Base-by-base conservation (phyloP, 2,888 invertebrate genomes). In the Ochlodes sylvanus region DNA sequence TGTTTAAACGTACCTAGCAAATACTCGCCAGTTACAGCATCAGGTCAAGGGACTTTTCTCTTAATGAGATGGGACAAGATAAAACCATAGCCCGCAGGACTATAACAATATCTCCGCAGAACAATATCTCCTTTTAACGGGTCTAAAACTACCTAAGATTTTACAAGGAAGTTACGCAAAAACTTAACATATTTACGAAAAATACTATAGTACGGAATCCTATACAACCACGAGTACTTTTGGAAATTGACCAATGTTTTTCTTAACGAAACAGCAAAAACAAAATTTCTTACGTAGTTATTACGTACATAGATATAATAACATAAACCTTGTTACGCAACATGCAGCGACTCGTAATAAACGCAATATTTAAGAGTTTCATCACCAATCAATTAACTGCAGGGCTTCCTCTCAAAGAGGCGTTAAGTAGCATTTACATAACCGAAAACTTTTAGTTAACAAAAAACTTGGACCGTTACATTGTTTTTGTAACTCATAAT, bases 391-490 rank as follows among this genome's bases (percentile, higher is more conserved):
- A 52, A 52, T 52, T 47, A 52, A 52, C 50, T 12, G 19, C 52
- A 52, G 52, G 52, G 52, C 52, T 52, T 52, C 52, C 52, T 21
- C 52, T 52, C 14, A 52, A 12, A 14, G 6, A 52, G 14, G 27
- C 19, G 52, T 27, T 52, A 52, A 52, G 52, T 50, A 50, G 50
- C 21, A 52, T 52, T 52, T 52, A 52, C 52, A 52, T 52, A 52
- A 52, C 52, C 19, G 27, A 52, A 52, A 52, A 52, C 52, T 9
- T 52, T 52, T 14, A 52, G 21, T 21, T 21, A 52, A 34, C 15
- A 15, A 55, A 9, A 10, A 34, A 3, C 55, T 2, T 9, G 17
- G 0, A 55, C 55, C 55, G 55, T 55, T 55, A 17, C 55, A 55
- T 34, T 32, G 34, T 55, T 34, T 55, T 34, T 34, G 9, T 15